Evolutionary conservation across 2,113 vertebrate species (phyloP), one percentile per base, ranked within the genome.

Genomic region (Rhynchopsitta pachyrhyncha): DNA sequence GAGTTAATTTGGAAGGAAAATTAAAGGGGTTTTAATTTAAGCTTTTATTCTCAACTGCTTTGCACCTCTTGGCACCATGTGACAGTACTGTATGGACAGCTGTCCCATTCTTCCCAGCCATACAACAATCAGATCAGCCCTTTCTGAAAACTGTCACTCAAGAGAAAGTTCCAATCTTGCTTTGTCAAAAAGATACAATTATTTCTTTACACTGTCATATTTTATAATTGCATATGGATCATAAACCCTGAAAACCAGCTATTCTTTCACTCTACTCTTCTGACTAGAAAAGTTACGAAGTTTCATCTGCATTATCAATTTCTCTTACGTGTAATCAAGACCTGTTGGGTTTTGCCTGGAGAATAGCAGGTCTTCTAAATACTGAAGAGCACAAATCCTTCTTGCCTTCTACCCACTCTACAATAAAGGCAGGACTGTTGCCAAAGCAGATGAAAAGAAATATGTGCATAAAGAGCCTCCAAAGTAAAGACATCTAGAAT

Each of bases 21-120:
- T 14, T 50, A 20, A 69, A n/a, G 12, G 0, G 0, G 2, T 0
- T 66, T 79, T 59, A 27, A 64, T 42, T 7, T 41, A n/a, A 27
- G 7, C 8, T 5, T 50, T 62, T 88, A 64, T 69, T 29, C 18
- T 55, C 59, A 44, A 13, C 31, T 88, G 17, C 29, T 71, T 67
- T 82, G 19, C 15, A 31, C 8, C 12, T 4, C 39, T 77, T 77
- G 14, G 39, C 33, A 41, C 13, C 28, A 16, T 22, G 24, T 69
- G n/a, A 68, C 27, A 67, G 18, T 9, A 8, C 14, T 39, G 33
- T 29, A 25, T 0, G 0, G 18, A 55, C 23, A 92, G 28, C 52
- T 64, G 39, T 42, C 5, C 0, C 4, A 14, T n/a, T 69, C 42
- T 59, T 69, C 28, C 44, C 59, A 64, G 7, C 3, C 17, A 17